These are phyloP conservation scores for Artibeus lituratus DNA, from an alignment of 2,797 vertebrate genomes.

Conservation along the genomic window DNA sequence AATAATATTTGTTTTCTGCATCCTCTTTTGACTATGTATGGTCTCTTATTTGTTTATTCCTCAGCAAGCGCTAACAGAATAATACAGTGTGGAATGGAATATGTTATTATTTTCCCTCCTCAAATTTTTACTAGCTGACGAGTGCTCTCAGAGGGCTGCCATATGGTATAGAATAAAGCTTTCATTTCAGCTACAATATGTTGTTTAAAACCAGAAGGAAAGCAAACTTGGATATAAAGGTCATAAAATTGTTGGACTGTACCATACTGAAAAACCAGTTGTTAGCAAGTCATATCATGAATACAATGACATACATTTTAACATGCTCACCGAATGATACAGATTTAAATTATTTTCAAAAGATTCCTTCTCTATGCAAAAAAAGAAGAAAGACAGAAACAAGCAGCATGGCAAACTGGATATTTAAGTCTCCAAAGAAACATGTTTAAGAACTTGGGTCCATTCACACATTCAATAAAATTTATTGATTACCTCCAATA, in stretches of 20 bases:
- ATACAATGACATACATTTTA: conserved; percentile 4
- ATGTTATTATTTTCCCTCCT: background rate
- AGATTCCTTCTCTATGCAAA: background rate
- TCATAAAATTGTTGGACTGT: conserved; percentile 50
- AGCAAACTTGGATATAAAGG: conserved; percentile 30
- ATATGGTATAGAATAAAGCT: conserved; percentile 28
- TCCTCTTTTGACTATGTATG: background rate
- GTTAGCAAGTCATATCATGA: conserved; percentile 7
- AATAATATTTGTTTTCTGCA: background rate
- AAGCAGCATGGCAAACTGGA: background rate
- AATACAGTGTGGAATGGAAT: background rate
- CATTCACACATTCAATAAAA: conserved; percentile 39
- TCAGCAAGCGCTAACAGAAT: conserved; percentile 23
- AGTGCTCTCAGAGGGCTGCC: background rate
- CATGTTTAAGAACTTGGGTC: background rate
- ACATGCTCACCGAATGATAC: background rate
- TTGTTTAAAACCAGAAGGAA: conserved; percentile 26
- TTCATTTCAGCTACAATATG: conserved; percentile 36
- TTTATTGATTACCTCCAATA: conserved; percentile 31
- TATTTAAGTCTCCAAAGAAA: conserved; percentile 32
- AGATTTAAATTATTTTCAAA: conserved; percentile 24
- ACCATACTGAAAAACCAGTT: background rate
- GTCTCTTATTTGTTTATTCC: conserved; percentile 18
- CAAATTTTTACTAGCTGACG: conserved; percentile 26
- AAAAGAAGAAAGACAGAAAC: background rate